Evolutionary conservation across 2,113 vertebrate species (phyloP).

Genomic region (Cyanistes caeruleus): DNA sequence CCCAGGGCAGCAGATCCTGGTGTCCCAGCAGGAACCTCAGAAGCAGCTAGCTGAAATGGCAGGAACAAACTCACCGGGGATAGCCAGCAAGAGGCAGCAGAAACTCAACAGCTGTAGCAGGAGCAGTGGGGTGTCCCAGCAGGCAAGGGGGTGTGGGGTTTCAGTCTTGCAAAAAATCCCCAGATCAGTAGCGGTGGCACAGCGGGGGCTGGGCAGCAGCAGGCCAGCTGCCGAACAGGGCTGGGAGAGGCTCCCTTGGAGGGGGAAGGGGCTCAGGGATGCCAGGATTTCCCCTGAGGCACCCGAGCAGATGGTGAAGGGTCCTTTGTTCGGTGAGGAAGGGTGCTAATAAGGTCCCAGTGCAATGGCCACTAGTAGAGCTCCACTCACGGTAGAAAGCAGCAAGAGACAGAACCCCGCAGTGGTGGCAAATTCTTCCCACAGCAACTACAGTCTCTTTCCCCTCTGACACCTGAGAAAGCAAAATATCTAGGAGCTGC

Average conservation of each 20-base stretch:
- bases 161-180: too few relatives aligned
- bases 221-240: not conserved
- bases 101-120: too few relatives aligned
- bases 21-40: too few relatives aligned
- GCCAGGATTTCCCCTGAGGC: not conserved
- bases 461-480: too few relatives aligned
- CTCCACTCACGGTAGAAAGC: not conserved
- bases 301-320: not conserved
- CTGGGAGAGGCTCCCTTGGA: not conserved
- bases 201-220: accelerated
- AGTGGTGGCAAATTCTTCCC: not conserved
- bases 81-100: too few relatives aligned
- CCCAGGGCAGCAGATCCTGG: too few relatives aligned
- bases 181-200: too few relatives aligned
- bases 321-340: not conserved
- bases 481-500: too few relatives aligned
- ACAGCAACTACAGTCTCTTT: accelerated
- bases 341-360: not conserved
- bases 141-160: not conserved
- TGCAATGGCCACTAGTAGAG: accelerated
- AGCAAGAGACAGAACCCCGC: not conserved
- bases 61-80: too few relatives aligned
- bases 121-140: too few relatives aligned
- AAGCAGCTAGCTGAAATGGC: too few relatives aligned
- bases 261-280: too few relatives aligned